Percentiles rank a stretch among this genome's conserved stretches.
Conservation (phyloP, 2,888 invertebrate genomes). For the Neoitamus cyanurus region DNA sequence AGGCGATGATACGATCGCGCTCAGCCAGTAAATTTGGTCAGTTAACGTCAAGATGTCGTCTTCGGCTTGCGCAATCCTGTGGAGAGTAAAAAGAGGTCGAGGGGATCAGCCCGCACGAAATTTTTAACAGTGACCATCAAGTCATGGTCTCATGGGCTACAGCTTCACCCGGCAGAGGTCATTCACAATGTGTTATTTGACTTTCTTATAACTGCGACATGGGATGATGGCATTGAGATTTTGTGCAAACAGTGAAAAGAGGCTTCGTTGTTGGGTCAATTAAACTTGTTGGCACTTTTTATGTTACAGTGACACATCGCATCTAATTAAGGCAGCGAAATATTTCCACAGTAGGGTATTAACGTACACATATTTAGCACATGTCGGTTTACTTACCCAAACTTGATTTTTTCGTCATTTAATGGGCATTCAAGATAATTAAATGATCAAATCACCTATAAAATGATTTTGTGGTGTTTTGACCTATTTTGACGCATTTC, state of each 20-base stretch:
- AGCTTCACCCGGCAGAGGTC: neutral
- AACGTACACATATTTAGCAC: neutral
- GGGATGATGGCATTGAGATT: neutral
- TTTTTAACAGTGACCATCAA: neutral
- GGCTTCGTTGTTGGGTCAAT: neutral
- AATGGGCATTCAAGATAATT: neutral
- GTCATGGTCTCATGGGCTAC: neutral
- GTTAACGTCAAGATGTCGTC: neutral
- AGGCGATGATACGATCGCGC: neutral
- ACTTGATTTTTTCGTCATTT: neutral
- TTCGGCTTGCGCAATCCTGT: neutral
- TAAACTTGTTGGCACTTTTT: neutral
- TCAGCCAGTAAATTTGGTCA: neutral
- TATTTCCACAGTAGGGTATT: neutral
- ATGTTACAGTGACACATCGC: neutral
- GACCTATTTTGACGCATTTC: neutral
- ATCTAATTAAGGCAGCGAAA: neutral
- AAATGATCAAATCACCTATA: neutral
- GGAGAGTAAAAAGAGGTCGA: neutral
- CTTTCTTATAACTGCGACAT: neutral
- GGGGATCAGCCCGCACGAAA: neutral
- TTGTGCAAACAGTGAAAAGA: neutral
- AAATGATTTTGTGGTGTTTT: neutral
- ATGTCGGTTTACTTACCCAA: neutral
- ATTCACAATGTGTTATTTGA: neutral